phyloP scores from a whole-genome alignment of 1,140 invertebrate species.

The Cydia fagiglandana region DNA sequence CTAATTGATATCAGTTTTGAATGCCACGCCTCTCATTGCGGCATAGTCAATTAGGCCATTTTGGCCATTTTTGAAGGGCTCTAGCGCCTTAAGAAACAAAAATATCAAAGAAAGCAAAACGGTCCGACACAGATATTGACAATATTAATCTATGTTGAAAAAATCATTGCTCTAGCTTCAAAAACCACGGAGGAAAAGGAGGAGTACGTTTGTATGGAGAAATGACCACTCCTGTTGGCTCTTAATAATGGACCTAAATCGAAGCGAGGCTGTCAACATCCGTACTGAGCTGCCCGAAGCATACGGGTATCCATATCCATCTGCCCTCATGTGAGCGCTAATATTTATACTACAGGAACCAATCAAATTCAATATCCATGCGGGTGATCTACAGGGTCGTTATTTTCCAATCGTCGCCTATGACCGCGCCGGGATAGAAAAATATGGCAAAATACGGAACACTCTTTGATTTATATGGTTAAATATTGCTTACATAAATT shows the following conservation, averaged over 20 bases:
- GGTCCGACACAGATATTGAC: too few species aligned
- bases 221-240: too few species aligned
- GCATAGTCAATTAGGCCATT: too few species aligned
- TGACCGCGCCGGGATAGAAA: constrained; percentile 26
- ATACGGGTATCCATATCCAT: constrained; percentile 44
- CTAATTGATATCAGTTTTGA: too few species aligned
- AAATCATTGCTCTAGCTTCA: too few species aligned
- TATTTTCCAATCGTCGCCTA: constrained; percentile 22
- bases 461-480: constrained; percentile 21
- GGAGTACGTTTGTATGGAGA: too few species aligned
- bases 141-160: too few species aligned
- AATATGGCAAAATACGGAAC: constrained; percentile 26
- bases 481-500: constrained; percentile 30
- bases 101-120: too few species aligned
- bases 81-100: too few species aligned
- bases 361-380: constrained; percentile 52
- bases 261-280: constrained; percentile 13
- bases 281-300: constrained; percentile 35
- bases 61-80: too few species aligned
- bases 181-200: too few species aligned
- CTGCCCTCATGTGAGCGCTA: constrained; percentile 42
- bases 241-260: neutral
- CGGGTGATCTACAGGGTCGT: constrained; percentile 37
- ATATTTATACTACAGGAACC: constrained; percentile 54
- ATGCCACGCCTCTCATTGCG: too few species aligned